Conservation (phyloP, 2,797 vertebrate species). For the Pantherophis vulpinus region DNA sequence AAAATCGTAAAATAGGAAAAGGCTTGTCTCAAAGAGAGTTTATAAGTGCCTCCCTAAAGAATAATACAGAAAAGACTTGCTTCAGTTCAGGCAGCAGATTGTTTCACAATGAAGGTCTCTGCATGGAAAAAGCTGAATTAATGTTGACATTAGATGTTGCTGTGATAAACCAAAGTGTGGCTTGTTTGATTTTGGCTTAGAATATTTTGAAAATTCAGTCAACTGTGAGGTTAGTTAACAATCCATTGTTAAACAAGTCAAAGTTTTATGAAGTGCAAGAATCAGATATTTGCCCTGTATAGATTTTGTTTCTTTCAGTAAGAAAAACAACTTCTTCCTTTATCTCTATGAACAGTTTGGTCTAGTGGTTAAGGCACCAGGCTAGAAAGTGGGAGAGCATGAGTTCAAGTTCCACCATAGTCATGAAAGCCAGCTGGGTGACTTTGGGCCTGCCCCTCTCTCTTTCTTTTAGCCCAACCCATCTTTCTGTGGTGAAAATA, state of each 20-base stretch:
- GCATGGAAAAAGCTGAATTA: background rate
- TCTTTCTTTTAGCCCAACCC: background rate
- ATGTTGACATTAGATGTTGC: background rate
- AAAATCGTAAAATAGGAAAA: background rate
- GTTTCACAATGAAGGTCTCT: background rate
- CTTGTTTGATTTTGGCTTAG: background rate
- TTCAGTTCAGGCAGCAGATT: background rate
- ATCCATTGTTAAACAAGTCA: background rate
- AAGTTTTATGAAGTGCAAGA: background rate
- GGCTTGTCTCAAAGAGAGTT: background rate
- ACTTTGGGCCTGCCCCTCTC: background rate
- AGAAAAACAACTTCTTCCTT: background rate
- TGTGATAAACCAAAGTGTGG: background rate
- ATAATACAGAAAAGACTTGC: background rate
- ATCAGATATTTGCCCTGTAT: background rate
- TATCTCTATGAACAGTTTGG: background rate
- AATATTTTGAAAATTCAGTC: background rate
- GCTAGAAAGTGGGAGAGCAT: background rate
- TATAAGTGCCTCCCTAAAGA: background rate
- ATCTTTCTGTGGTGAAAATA: background rate
- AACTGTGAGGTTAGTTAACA: background rate
- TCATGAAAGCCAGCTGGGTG: background rate
- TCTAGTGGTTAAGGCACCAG: background rate
- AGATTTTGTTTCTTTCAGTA: background rate
- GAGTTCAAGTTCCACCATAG: background rate